Conservation (phyloP, 2,797 vertebrate genomes). For the Bufotes viridis region DNA sequence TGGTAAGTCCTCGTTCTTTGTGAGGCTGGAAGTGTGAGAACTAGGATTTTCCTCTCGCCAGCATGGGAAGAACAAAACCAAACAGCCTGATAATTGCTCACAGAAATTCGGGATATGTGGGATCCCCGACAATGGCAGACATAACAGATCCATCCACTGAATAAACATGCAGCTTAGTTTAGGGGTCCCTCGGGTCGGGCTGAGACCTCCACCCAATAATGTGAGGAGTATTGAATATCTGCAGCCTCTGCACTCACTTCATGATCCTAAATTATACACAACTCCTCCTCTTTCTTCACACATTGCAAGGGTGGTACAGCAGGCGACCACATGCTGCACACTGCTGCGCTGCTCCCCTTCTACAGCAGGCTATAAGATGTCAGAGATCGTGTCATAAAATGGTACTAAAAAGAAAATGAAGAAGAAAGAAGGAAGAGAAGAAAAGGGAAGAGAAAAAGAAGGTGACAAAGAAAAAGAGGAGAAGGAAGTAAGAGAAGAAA, state of each 20-base stretch:
- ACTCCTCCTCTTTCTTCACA: not conserved
- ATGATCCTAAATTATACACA: not conserved
- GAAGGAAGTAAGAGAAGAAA: not conserved
- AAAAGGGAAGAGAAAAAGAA: too few relatives aligned
- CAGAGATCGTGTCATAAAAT: too few relatives aligned
- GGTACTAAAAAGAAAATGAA: too few relatives aligned
- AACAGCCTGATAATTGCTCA: not conserved
- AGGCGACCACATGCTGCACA: not conserved
- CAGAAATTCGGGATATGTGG: not conserved
- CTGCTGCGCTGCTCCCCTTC: too few relatives aligned
- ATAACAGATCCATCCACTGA: conserved; percentile 7
- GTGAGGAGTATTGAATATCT: conserved; percentile 12
- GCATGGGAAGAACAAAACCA: not conserved
- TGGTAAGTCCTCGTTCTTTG: not conserved
- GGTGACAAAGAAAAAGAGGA: too few relatives aligned
- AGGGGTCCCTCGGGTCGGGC: not conserved
- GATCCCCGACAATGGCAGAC: not conserved
- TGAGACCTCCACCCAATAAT: conserved; percentile 16
- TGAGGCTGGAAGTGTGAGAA: conserved; percentile 16
- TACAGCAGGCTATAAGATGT: not conserved
- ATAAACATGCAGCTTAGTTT: not conserved
- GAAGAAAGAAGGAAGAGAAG: too few relatives aligned
- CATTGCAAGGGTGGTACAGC: too few relatives aligned
- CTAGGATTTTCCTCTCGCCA: not conserved
- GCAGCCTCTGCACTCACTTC: not conserved